A percentile compares a stretch with the other conserved stretches of the same genome.
phyloP scores from a whole-genome alignment of 2,888 invertebrate species.

The Cantharis rufa region DNA sequence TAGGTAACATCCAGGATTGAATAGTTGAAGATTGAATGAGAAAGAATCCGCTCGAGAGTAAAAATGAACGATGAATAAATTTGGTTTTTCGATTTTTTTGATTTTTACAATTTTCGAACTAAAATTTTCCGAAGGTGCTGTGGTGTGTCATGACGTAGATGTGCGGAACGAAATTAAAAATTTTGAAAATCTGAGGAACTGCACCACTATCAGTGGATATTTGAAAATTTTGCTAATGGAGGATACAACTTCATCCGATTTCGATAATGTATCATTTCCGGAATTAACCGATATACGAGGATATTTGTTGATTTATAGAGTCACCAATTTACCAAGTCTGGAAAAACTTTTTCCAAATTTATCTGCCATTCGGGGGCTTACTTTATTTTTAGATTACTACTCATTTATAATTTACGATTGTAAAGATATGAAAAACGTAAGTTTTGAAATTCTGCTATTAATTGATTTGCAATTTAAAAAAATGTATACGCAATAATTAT shows the following conservation, averaged over 20 bases:
- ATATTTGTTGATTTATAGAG: conserved; percentile 77
- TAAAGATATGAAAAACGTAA: conserved; percentile 65
- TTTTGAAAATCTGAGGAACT: conserved; percentile 61
- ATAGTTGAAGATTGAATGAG: neutral
- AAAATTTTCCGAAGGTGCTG: conserved; percentile 47
- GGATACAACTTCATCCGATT: conserved; percentile 39
- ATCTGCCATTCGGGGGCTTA: conserved; percentile 81
- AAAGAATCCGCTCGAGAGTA: neutral
- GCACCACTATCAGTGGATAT: conserved; percentile 79
- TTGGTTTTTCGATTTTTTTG: neutral
- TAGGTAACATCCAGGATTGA: conserved; percentile 9
- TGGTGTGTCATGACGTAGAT: conserved; percentile 61
- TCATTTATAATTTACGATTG: conserved; percentile 80
- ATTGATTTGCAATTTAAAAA: too few relatives aligned
- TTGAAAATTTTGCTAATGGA: conserved; percentile 74
- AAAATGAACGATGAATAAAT: neutral
- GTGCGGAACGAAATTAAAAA: conserved; percentile 59
- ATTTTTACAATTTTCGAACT: neutral
- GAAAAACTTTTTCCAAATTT: conserved; percentile 85
- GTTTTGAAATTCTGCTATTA: neutral
- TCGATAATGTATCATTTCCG: conserved; percentile 60
- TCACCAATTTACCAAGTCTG: conserved; percentile 70
- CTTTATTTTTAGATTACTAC: conserved; percentile 75
- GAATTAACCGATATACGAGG: conserved; percentile 83
- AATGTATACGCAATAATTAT: too few relatives aligned